These are phyloP conservation scores for Amiota mariae DNA, from an alignment of 2,888 invertebrate genomes.

Conservation along the genomic window DNA sequence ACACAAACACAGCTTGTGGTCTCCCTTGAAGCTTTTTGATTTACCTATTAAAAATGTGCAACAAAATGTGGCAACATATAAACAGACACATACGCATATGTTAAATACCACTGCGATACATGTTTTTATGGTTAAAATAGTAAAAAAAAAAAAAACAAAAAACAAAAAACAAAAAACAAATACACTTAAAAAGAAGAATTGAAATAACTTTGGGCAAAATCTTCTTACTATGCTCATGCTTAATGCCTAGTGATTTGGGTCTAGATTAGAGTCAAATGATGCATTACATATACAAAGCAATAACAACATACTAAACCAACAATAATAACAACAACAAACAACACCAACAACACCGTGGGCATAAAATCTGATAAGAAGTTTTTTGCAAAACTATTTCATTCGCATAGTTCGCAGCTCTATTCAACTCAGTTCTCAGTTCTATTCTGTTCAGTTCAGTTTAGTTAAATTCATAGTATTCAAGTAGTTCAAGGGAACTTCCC, in stretches of 20 bases:
- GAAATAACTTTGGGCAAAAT: constrained; percentile 57
- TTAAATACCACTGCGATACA: not conserved
- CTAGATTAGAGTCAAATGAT: constrained; percentile 64
- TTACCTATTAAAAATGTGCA: constrained; percentile 22
- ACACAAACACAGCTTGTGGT: constrained; percentile 15
- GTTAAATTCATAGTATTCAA: constrained; percentile 1
- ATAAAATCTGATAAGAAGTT: constrained; percentile 27
- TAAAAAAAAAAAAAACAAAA: constrained; percentile 49
- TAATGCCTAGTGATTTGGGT: constrained; percentile 63
- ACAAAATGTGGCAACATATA: constrained; percentile 10
- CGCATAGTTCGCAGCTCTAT: not conserved
- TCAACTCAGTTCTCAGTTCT: constrained; percentile 9
- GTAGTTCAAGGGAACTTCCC: constrained; percentile 28
- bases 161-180: too few relatives aligned
- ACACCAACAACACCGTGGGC: constrained; percentile 41
- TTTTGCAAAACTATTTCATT: constrained; percentile 11
- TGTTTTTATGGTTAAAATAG: constrained; percentile 31
- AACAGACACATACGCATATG: constrained; percentile 14
- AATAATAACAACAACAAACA: constrained; percentile 34
- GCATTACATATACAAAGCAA: constrained; percentile 52
- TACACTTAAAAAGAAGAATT: constrained; percentile 52
- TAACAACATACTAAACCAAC: constrained; percentile 21
- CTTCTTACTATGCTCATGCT: constrained; percentile 36
- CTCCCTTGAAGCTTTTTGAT: not conserved
- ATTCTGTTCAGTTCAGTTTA: not conserved